These are phyloP conservation scores for Lytechinus variegatus DNA, from an alignment of 35 echinoderm and acorn worm genomes.

Conservation along the genomic window DNA sequence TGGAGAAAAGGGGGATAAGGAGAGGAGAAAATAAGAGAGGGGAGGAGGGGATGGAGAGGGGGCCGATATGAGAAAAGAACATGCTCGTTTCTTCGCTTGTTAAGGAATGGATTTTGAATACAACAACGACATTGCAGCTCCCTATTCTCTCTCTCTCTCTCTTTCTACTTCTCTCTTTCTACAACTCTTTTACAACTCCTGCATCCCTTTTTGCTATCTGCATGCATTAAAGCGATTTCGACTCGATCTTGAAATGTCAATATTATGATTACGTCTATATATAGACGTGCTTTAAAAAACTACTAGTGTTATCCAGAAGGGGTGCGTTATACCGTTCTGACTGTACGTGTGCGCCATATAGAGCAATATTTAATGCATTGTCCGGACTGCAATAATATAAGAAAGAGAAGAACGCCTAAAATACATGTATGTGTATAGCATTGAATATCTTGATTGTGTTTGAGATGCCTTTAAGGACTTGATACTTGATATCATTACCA, in stretches of 20 bases:
- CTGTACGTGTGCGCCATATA: not conserved
- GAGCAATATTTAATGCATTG: not conserved
- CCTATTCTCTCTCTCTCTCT: not conserved
- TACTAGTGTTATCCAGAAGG: not conserved
- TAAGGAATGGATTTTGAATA: not conserved
- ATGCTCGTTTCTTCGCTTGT: not conserved
- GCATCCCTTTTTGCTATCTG: not conserved
- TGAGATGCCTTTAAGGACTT: not conserved
- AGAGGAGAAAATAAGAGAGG: not conserved
- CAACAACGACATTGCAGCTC: not conserved
- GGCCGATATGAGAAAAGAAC: not conserved
- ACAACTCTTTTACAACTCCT: not conserved
- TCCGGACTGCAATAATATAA: not conserved
- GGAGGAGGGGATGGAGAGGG: not conserved
- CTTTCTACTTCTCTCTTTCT: not conserved
- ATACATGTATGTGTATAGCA: not conserved
- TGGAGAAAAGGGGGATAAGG: not conserved
- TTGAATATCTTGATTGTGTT: not conserved
- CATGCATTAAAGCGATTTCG: slow-evolving; percentile 44
- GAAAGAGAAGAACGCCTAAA: not conserved
- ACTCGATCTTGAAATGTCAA: slow-evolving; percentile 25
- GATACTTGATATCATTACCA: not conserved
- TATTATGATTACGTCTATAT: slow-evolving; percentile 46
- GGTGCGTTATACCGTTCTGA: not conserved
- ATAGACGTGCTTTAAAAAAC: slow-evolving; percentile 35